Evolutionary conservation across 2,797 vertebrate species (phyloP), one percentile per base, ranked within the genome.

Genomic region (Clarias pachynema): DNA sequence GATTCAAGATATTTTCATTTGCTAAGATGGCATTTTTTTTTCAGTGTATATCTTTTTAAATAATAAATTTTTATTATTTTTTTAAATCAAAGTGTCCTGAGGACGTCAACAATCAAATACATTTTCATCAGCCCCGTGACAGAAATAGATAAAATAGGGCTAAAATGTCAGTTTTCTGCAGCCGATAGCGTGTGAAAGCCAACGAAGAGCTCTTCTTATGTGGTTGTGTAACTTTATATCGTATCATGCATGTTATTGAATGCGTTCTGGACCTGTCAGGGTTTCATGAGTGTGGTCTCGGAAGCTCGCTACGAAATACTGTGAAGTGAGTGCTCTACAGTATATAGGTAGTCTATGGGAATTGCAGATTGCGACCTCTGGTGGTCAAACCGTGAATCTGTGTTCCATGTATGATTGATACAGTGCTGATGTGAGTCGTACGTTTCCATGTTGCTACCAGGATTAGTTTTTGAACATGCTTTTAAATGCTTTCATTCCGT

Each of bases 301-400:
- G 10, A 34, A 15, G 56, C 22, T 34, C 1, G 34, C 56, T 14
- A 60, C 0, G 44, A 56, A 74, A 56, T n/a, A 73, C 15, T 0
- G 1, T 1, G 22, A 75, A 24, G 1, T 9, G 22, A 34, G 29
- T 4, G 1, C 75, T 60, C 20, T 79, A 14, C n/a, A n/a, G n/a
- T 63, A 26, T 79, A 26, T 53, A 10, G 37, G 60, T 37, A 34
- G 12, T 79, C 24, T n/a, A 59, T 34, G 12, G 34, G 6, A n/a
- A 8, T 79, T 1, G 7, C 29, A 60, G 31, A 60, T 60, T 60
- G 75, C 22, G 31, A 60, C 57, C 22, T 40, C 75, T 79, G 22
- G 31, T 79, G 57, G 37, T 79, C 57, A 79, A n/a, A 79, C 57
- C 4, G 57, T 79, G 75, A 22, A 60, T 37, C 57, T 37, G 57